Conservation (phyloP, 2,888 invertebrate genomes). For the Priocnemis perturbator region DNA sequence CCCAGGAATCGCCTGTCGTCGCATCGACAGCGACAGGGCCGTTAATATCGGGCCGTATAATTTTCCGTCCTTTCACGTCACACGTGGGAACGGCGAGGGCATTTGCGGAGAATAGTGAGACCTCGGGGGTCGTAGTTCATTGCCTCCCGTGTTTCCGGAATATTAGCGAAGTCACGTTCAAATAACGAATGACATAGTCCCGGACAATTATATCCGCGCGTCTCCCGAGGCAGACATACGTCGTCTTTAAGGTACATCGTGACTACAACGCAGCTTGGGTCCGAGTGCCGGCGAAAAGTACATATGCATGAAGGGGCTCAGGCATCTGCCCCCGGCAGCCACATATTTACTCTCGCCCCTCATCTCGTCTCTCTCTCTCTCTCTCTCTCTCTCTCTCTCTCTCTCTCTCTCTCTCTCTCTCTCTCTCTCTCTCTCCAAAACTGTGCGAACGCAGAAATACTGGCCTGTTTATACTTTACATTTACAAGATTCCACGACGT, state of each 20-base stretch:
- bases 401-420: too few species aligned
- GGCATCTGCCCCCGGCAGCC: slow-evolving; percentile 13
- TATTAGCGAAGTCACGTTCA: slow-evolving; percentile 32
- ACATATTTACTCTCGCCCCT: slow-evolving; percentile 22
- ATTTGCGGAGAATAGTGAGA: too few species aligned
- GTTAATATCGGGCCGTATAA: too few species aligned
- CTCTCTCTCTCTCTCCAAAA: too few species aligned
- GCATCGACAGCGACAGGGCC: too few species aligned
- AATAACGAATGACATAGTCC: slow-evolving; percentile 43
- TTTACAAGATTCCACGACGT: slow-evolving; percentile 26
- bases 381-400: background rate
- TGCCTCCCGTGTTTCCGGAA: slow-evolving; percentile 33
- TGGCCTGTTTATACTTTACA: background rate
- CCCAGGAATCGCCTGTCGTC: too few species aligned
- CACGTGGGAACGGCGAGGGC: too few species aligned
- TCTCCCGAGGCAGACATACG: slow-evolving; percentile 23
- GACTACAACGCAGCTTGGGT: background rate
- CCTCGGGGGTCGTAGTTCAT: slow-evolving; percentile 14
- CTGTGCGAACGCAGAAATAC: slow-evolving; percentile 1
- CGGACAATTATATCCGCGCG: slow-evolving; percentile 22
- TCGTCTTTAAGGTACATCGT: slow-evolving; percentile 29
- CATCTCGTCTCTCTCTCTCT: slow-evolving; percentile 8
- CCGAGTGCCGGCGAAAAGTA: slow-evolving; percentile 10
- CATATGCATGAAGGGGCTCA: slow-evolving; percentile 31
- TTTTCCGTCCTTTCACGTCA: too few species aligned